Conservation (phyloP, 2,113 vertebrate genomes). For the Thamnophis sirtalis region DNA sequence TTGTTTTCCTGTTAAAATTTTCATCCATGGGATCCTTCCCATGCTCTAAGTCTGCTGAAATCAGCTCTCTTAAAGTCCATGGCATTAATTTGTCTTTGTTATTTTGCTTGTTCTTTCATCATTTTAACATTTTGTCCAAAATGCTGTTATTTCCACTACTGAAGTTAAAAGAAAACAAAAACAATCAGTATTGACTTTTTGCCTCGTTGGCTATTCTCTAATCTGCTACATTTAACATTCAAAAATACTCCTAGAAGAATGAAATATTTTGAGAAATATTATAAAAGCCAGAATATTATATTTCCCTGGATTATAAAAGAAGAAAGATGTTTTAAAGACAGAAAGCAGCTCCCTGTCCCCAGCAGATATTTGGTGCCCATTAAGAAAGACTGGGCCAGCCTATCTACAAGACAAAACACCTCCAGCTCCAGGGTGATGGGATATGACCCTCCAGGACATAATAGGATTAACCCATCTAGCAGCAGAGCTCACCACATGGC, state of each 20-base stretch:
- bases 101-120: background rate
- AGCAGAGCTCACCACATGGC: no score
- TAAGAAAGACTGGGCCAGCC: no score
- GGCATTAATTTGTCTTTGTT: background rate
- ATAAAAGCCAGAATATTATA: no score
- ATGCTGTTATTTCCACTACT: background rate
- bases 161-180: background rate
- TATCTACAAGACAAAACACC: no score
- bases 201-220: conserved; percentile 24
- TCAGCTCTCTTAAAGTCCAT: background rate
- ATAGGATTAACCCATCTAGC: no score
- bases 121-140: background rate
- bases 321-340: no score
- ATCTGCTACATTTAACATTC: conserved; percentile 5
- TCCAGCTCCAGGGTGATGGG: no score
- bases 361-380: no score
- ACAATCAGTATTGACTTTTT: background rate
- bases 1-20: background rate
- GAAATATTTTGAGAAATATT: no score
- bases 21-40: background rate
- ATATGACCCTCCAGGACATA: no score
- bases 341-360: no score
- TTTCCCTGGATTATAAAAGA: no score
- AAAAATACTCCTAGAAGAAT: background rate
- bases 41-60: background rate